Conservation (phyloP, 2,113 vertebrate species). For the Mustela nigripes region DNA sequence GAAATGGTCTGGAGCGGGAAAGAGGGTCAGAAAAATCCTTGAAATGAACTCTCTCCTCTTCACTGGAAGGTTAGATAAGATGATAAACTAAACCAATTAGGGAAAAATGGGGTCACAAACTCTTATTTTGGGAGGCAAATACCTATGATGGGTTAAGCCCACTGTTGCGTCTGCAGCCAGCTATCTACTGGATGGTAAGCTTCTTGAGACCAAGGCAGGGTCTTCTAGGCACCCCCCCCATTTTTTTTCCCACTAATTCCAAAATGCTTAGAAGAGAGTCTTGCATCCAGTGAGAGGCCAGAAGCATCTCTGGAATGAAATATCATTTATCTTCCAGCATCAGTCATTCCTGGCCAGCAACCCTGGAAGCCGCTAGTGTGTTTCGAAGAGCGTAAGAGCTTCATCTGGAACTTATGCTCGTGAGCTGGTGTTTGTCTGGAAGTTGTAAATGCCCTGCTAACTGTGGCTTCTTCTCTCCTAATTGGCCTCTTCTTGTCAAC, state of each 20-base stretch:
- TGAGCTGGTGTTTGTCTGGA: not conserved
- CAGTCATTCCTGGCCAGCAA: not conserved
- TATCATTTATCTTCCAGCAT: no score
- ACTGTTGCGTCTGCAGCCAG: rapidly evolving
- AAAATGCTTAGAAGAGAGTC: not conserved
- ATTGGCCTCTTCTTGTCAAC: not conserved
- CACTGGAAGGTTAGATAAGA: not conserved
- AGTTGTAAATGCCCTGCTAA: rapidly evolving
- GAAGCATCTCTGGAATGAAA: not conserved
- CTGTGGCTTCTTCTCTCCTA: not conserved
- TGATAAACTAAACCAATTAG: not conserved
- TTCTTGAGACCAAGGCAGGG: not conserved
- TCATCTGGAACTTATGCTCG: not conserved
- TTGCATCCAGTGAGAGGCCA: not conserved
- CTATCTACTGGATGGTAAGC: rapidly evolving
- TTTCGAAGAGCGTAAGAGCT: not conserved
- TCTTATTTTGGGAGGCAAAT: not conserved
- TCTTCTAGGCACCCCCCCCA: not conserved
- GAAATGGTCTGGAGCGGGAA: not conserved
- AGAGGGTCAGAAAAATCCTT: not conserved
- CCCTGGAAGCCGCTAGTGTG: rapidly evolving
- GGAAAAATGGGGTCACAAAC: not conserved
- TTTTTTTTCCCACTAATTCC: not conserved
- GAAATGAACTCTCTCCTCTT: not conserved
- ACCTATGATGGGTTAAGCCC: no score